Conservation (phyloP, 2,888 invertebrate species). For the Diploptera punctata region DNA sequence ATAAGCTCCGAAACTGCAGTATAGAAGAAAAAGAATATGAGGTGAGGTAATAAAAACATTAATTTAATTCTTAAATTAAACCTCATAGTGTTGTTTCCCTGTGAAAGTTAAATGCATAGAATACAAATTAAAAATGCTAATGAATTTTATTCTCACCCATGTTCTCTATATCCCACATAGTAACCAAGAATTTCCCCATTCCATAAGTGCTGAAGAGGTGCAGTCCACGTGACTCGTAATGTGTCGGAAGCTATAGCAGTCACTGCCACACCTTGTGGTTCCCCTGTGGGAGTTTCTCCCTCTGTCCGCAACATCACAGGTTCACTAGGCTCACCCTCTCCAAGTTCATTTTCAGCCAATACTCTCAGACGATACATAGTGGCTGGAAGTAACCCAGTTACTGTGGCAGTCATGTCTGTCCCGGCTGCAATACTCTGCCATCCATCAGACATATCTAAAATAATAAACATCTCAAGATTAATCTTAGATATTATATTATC, state of each 20-base stretch:
- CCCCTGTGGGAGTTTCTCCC: slow-evolving; percentile 56
- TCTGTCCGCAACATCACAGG: slow-evolving; percentile 49
- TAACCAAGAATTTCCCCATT: slow-evolving; percentile 50
- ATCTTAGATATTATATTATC: too few species aligned
- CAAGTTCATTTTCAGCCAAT: slow-evolving; percentile 55
- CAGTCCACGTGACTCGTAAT: slow-evolving; percentile 48
- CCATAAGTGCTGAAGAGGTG: slow-evolving; percentile 48
- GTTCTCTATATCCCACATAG: slow-evolving; percentile 47
- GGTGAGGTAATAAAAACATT: too few species aligned
- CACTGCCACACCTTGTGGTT: slow-evolving; percentile 49
- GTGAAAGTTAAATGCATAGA: too few species aligned
- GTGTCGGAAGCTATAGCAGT: slow-evolving; percentile 49
- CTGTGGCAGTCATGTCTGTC: slow-evolving; percentile 46
- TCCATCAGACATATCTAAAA: slow-evolving; percentile 31
- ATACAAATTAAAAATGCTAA: too few species aligned
- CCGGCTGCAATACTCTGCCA: slow-evolving; percentile 45
- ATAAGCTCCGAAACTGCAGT: too few species aligned
- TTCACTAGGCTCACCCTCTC: slow-evolving; percentile 51
- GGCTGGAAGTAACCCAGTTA: slow-evolving; percentile 52
- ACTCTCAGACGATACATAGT: slow-evolving; percentile 54
- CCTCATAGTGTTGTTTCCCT: too few species aligned
- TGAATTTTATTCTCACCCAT: slow-evolving; percentile 16
- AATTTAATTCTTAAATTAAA: too few species aligned
- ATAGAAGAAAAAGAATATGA: too few species aligned
- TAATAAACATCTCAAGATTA: too few species aligned